Base-by-base conservation (phyloP, 2,888 invertebrate genomes). In the Pachliopta kotzebuea region DNA sequence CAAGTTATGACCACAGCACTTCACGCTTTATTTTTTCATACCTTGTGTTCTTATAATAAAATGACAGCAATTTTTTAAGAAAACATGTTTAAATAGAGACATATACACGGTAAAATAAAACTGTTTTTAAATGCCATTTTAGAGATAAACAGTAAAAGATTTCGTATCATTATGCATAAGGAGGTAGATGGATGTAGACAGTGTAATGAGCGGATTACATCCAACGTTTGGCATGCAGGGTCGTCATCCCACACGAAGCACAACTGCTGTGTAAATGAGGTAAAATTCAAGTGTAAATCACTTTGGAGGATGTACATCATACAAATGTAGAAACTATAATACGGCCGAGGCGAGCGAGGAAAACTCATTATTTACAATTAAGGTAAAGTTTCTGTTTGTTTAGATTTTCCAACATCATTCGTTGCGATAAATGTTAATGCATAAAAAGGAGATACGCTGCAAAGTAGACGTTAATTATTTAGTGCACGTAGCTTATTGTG, bases 181-280 rank as follows among this genome's bases (percentile, higher is more conserved):
- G 74, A n/a, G n/a, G n/a, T 26, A 4, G 26, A 26, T 26, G 26
- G 76, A 56, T 76, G 75, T 73, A 70, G 71, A 67, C 74, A 72
- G 71, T 70, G 70, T 79, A 79, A 81, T 81, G 67, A 72, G 66
- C 70, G 72, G 73, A 81, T 84, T 81, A 80, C 79, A 76, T 79
- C 73, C 69, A 76, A 74, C 76, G 84, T 86, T 86, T 75, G 78
- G 83, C 74, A 71, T 69, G 76, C 82, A 74, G 78, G 80, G 80
- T 77, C 81, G 67, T 59, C 59, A 75, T 83, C 69, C 86, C 85
- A 65, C 80, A 87, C 86, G 69, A 65, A 62, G 18, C 63, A 64
- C 42, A 55, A 50, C 53, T 21, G 56, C 60, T 55, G 52, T 21
- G 57, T 63, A 42, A 76, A 66, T 76, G 67, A 72, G 69, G 65